These are phyloP conservation scores for Choristoneura fumiferana DNA, from an alignment of 1,140 invertebrate species.

Conservation along the genomic window DNA sequence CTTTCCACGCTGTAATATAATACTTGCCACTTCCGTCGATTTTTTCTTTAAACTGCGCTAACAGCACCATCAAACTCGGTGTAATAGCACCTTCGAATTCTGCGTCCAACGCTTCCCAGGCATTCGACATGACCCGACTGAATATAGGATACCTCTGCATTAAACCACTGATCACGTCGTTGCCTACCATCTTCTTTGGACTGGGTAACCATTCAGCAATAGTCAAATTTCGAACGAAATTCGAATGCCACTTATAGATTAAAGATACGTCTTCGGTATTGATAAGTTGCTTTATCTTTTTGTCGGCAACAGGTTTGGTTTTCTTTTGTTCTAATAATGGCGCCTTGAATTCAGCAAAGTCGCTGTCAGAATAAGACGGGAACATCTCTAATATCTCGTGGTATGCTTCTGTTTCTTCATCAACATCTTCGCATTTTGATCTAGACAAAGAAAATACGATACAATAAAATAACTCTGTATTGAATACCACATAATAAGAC, in stretches of 20 bases:
- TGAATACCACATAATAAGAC: too few species aligned
- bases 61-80: constrained; percentile 77
- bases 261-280: constrained; percentile 80
- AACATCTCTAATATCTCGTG: constrained; percentile 87
- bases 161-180: constrained; percentile 79
- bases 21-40: constrained; percentile 67
- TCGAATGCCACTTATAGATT: constrained; percentile 81
- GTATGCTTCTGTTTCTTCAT: constrained; percentile 87
- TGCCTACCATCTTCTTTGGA: constrained; percentile 50
- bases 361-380: constrained; percentile 85
- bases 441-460: constrained; percentile 45
- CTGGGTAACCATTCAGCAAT: constrained; percentile 79
- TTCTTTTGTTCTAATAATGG: constrained; percentile 55
- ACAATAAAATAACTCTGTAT: too few species aligned
- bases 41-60: constrained; percentile 61
- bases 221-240: constrained; percentile 79
- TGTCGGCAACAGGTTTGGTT: constrained; percentile 25
- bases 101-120: constrained; percentile 73
- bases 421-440: constrained; percentile 80
- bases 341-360: constrained; percentile 82
- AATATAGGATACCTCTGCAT: constrained; percentile 81
- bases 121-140: constrained; percentile 71
- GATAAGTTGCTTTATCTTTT: constrained; percentile 62
- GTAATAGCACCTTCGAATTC: constrained; percentile 76
- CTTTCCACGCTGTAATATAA: constrained; percentile 13